Conservation (phyloP, 2,113 vertebrate genomes). For the Puffinus mauretanicus region DNA sequence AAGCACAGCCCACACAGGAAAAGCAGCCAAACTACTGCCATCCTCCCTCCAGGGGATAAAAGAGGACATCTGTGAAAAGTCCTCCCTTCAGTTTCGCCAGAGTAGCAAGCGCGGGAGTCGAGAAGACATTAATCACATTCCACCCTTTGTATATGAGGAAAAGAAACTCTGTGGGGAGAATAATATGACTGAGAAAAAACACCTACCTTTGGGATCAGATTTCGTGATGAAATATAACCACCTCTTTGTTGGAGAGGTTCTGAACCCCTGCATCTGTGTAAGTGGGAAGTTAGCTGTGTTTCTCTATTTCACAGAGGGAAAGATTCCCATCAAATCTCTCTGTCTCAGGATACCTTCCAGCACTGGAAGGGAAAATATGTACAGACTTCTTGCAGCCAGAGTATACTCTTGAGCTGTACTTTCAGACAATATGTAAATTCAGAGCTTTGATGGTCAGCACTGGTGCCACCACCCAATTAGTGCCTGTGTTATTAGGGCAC, state of each 20-base stretch:
- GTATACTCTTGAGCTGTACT: background rate
- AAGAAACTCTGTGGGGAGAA: background rate
- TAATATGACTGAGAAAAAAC: slow-evolving; percentile 42
- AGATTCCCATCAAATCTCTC: background rate
- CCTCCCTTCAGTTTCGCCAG: background rate
- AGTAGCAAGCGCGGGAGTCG: background rate
- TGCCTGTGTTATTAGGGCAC: background rate
- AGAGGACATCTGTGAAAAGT: background rate
- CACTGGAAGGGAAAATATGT: slow-evolving; percentile 18
- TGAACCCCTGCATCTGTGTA: slow-evolving; percentile 60
- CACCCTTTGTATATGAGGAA: slow-evolving; percentile 30
- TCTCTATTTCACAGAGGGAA: slow-evolving; percentile 51
- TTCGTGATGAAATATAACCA: slow-evolving; percentile 63
- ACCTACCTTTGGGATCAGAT: slow-evolving; percentile 48
- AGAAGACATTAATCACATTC: slow-evolving; percentile 56
- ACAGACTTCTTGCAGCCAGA: slow-evolving; percentile 23
- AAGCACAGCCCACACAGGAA: background rate
- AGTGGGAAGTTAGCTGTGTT: slow-evolving; percentile 53
- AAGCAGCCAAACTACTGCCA: background rate
- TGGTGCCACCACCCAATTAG: slow-evolving; percentile 12
- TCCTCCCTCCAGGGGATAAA: background rate
- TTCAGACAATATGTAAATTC: slow-evolving; percentile 49
- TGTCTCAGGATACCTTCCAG: slow-evolving; percentile 39
- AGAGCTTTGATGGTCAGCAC: slow-evolving; percentile 41
- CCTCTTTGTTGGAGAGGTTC: slow-evolving; percentile 54